A percentile compares a stretch with the other conserved stretches of the same genome.
Conservation (phyloP, 92 coral and sea anemone species). For the Actinernus sp. region DNA sequence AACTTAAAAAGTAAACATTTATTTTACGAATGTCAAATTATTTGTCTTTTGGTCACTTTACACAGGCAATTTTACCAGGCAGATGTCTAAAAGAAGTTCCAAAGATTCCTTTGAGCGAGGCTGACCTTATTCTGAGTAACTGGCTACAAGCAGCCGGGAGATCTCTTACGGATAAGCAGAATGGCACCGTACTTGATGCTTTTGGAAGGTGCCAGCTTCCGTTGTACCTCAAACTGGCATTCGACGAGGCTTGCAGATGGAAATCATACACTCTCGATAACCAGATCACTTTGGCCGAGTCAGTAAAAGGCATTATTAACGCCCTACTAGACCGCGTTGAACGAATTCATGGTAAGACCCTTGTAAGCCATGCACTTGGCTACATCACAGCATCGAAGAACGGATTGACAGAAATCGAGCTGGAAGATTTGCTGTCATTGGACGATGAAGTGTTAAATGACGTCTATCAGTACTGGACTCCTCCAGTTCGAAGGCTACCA, state of each 20-base stretch:
- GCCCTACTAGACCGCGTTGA: slow-evolving; percentile 90
- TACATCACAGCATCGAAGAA: slow-evolving; percentile 94
- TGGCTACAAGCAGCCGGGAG: slow-evolving; percentile 77
- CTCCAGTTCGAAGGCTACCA: slow-evolving; percentile 93
- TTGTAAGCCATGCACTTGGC: slow-evolving; percentile 87
- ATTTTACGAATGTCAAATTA: too few relatives aligned
- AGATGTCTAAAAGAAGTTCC: slow-evolving; percentile 86
- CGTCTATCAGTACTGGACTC: slow-evolving; percentile 99
- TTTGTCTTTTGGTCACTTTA: too few relatives aligned
- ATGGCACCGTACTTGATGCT: slow-evolving; percentile 60
- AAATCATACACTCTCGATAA: slow-evolving; percentile 81
- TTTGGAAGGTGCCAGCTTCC: slow-evolving; percentile 90
- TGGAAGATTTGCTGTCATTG: slow-evolving; percentile 93
- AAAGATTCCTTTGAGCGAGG: slow-evolving; percentile 72
- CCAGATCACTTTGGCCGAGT: slow-evolving; percentile 57
- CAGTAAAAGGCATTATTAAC: slow-evolving; percentile 79
- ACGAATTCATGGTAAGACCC: slow-evolving; percentile 82
- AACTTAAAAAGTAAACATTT: too few relatives aligned
- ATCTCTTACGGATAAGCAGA: slow-evolving; percentile 57
- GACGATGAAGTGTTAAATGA: slow-evolving; percentile 97
- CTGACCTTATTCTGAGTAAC: slow-evolving; percentile 73
- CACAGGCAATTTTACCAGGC: slow-evolving; percentile 71
- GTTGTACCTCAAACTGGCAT: slow-evolving; percentile 83
- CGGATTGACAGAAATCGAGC: slow-evolving; percentile 91
- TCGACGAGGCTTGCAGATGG: slow-evolving; percentile 97